These are phyloP conservation scores for Idaea dimidiata DNA, from an alignment of 2,888 invertebrate species.

Conservation along the genomic window DNA sequence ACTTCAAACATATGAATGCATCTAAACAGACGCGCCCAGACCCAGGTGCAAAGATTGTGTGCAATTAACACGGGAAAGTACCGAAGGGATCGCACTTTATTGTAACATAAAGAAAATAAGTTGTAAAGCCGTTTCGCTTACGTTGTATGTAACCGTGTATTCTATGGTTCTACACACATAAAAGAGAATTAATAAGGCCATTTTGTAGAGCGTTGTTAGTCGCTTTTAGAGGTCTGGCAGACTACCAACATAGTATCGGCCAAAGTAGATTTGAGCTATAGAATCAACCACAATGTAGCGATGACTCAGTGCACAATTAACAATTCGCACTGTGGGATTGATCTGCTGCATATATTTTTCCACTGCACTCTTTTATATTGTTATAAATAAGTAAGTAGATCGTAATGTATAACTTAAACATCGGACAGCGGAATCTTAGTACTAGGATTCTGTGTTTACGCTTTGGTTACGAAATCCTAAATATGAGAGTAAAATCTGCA, in stretches of 20 bases:
- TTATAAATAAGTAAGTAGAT: too few species aligned
- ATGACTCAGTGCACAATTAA: too few species aligned
- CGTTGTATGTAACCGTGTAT: conserved; percentile 27
- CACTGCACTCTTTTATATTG: too few species aligned
- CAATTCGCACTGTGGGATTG: too few species aligned
- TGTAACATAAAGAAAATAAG: conserved; percentile 72
- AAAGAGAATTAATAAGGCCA: conserved; percentile 78
- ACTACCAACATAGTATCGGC: not conserved
- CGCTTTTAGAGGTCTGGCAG: not conserved
- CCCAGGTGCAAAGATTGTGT: conserved; percentile 57
- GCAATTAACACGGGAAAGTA: conserved; percentile 69
- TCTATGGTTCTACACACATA: conserved; percentile 44
- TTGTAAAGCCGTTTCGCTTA: conserved; percentile 54
- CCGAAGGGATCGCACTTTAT: conserved; percentile 58
- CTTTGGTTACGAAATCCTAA: too few species aligned
- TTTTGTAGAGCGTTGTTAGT: conserved; percentile 62
- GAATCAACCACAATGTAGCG: too few species aligned
- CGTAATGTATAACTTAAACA: too few species aligned
- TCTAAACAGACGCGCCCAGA: conserved; percentile 21
- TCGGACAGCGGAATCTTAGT: too few species aligned
- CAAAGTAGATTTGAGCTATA: too few species aligned
- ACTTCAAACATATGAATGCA: not conserved
- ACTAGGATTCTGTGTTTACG: too few species aligned
- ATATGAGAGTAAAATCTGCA: too few species aligned
- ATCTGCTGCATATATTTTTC: too few species aligned